Percentiles rank a stretch among this genome's conserved stretches.
phyloP scores from a whole-genome alignment of 2,113 vertebrate species.

The Phoenicopterus ruber region DNA sequence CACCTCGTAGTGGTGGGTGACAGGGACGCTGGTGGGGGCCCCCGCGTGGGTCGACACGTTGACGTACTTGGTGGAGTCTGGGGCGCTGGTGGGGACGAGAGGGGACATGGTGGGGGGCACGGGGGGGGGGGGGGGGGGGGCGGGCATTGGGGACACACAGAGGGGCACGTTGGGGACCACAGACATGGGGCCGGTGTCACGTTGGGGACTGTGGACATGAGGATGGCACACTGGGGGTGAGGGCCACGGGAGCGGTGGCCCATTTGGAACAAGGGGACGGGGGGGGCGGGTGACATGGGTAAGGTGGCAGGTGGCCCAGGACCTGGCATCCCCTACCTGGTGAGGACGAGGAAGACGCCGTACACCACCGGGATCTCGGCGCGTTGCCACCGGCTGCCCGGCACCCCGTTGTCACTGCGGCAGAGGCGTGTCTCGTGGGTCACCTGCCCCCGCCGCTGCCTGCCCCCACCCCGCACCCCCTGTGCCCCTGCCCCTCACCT shows the following conservation, averaged over 20 bases:
- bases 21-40: too few relatives aligned
- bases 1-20: too few relatives aligned
- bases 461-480: background rate
- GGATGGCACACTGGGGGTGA: background rate
- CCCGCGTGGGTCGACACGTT: too few relatives aligned
- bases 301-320: background rate
- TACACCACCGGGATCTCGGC: constrained; percentile 33
- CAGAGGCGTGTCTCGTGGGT: background rate
- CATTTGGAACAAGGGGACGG: background rate
- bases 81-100: too few relatives aligned
- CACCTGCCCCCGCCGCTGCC: background rate
- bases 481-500: constrained; percentile 27
- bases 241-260: background rate
- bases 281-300: too few relatives aligned
- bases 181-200: background rate
- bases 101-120: too few relatives aligned
- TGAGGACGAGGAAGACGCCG: constrained; percentile 8
- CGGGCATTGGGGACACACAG: too few relatives aligned
- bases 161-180: too few relatives aligned
- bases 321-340: background rate
- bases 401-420: constrained; percentile 38
- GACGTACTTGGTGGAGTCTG: too few relatives aligned
- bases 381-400: background rate
- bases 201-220: background rate
- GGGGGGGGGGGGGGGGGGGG: too few relatives aligned